Evolutionary conservation across 2,797 vertebrate species (phyloP), one percentile per base, ranked within the genome.

Genomic region (Pangasius macronema): DNA sequence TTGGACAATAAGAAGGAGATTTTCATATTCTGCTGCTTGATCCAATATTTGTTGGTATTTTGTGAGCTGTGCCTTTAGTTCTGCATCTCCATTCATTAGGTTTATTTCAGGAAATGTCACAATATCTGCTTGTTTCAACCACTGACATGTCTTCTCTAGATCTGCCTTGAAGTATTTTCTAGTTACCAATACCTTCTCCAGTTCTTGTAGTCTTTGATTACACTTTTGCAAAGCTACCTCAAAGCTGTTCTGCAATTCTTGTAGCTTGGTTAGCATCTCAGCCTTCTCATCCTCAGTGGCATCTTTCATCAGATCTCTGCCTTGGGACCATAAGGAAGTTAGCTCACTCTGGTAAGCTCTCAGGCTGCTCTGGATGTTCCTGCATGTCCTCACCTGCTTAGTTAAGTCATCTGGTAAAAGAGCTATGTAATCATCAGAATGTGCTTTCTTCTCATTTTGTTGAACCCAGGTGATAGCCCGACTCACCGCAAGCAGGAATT

Each of bases 141-240:
- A 99, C 75, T 96, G 96, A 86, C 97, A 98, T 53, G 95, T 97
- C 94, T 98, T 99, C 91, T 99, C 97, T 68, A 99, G 95, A 93
- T 99, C 99, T 85, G 98, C 96, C 92, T 99, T 98, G 90, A 99
- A 99, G 91, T 99, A 98, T 84, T 97, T 99, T 92, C 99, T 96
- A 65, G 97, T 96, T 89, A 97, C 97, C 53, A 97, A 92, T 84
- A 95, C 97, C 92, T 98, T 99, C 89, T 99, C 97, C 11, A 99
- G 94, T 90, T 97, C 97, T 86, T 97, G 94, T 14, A 98, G 93
- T 83, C 94, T 95, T 87, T 97, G 97, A 61, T 94, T 95, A 63
- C 97, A 98, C 88, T 94, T 97, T 18, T 98, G 97, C 53, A 98
- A 93, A 53, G 97, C 95, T 0, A 92, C 91, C 89, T 99, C 98